A percentile compares a stretch with the other conserved stretches of the same genome.
Evolutionary conservation across 2,113 vertebrate genomes (phyloP).

Genomic region (Heloderma charlesbogerti): DNA sequence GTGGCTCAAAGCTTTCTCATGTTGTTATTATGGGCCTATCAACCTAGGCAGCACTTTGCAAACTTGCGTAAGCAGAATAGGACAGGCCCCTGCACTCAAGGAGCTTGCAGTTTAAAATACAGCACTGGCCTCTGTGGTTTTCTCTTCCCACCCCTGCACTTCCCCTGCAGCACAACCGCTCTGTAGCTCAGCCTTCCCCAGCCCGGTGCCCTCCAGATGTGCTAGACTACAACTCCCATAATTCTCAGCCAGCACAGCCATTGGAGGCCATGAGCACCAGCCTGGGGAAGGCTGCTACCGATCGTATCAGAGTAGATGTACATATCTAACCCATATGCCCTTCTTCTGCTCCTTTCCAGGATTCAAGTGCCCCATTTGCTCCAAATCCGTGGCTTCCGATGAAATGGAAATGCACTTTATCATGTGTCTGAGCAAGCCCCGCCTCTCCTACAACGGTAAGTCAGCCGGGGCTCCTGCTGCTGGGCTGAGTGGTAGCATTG

Average conservation of each 20-base stretch:
- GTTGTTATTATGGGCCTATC: too few species aligned
- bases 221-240: too few species aligned
- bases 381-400: constrained; percentile 98
- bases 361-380: constrained; percentile 99
- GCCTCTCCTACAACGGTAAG: constrained; percentile 98
- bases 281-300: too few species aligned
- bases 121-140: background rate
- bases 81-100: background rate
- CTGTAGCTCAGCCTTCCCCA: too few species aligned
- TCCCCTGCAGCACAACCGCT: too few species aligned
- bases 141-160: background rate
- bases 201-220: too few species aligned
- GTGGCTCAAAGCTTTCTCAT: too few species aligned
- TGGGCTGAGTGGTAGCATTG: background rate
- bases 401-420: constrained; percentile 99
- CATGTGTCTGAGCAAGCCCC: constrained; percentile 99
- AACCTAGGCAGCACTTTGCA: too few species aligned
- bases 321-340: background rate
- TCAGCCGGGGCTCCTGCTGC: background rate
- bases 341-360: constrained; percentile 77
- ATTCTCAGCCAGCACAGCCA: too few species aligned
- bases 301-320: too few species aligned
- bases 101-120: background rate
- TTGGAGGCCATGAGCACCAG: too few species aligned
- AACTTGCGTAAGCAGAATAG: background rate